Percentiles rank a stretch among this genome's conserved stretches.
These are phyloP conservation scores for Crossaster papposus DNA, from an alignment of 53 echinoderm and acorn worm species.

Conservation along the genomic window DNA sequence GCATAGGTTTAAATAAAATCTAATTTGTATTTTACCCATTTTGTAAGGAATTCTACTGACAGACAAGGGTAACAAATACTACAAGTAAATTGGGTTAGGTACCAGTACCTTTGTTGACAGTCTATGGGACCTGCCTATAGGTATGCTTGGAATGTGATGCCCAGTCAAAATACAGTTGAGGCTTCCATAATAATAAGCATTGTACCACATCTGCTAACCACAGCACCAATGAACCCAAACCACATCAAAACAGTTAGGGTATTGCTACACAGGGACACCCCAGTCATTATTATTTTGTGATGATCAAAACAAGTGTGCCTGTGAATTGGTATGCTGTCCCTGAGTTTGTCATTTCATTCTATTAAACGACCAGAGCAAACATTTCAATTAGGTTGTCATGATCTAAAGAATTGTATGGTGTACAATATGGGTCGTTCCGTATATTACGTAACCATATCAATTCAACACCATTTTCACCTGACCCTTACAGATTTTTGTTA, in stretches of 20 bases:
- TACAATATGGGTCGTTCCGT: too few relatives aligned
- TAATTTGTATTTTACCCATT: too few relatives aligned
- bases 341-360: background rate
- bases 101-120: background rate
- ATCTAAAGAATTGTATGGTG: background rate
- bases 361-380: background rate
- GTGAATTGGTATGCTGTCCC: background rate
- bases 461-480: too few relatives aligned
- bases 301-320: background rate
- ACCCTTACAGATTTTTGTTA: too few relatives aligned
- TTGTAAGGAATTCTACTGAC: too few relatives aligned
- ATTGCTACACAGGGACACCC: background rate
- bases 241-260: background rate
- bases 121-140: conserved; percentile 16
- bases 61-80: too few relatives aligned
- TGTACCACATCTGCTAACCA: background rate
- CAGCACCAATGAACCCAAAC: too few relatives aligned
- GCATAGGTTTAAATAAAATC: too few relatives aligned
- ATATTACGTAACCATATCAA: too few relatives aligned
- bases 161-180: conserved; percentile 7
- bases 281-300: background rate
- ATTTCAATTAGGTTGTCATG: too few relatives aligned
- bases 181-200: too few relatives aligned
- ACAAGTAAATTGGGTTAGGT: too few relatives aligned
- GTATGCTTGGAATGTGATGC: conserved; percentile 45